Conservation (phyloP, 2,113 vertebrate genomes). For the Genyomyrus donnyi region DNA sequence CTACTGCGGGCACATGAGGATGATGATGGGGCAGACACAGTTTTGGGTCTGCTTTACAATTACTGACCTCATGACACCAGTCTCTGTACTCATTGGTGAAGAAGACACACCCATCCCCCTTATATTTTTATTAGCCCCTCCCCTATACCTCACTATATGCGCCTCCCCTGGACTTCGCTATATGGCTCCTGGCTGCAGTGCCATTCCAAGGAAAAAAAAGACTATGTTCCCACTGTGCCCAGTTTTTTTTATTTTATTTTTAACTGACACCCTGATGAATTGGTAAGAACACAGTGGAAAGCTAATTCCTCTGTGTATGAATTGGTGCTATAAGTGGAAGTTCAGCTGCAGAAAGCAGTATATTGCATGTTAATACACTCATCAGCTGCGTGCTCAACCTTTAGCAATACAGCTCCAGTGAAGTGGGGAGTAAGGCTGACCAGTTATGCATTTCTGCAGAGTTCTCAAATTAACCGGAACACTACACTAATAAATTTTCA, state of each 20-base stretch:
- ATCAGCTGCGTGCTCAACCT: constrained; percentile 1
- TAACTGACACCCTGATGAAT: neutral
- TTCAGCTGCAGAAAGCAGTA: neutral
- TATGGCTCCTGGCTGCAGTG: neutral
- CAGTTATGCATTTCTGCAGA: neutral
- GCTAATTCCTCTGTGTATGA: neutral
- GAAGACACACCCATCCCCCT: neutral
- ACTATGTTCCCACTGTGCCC: neutral
- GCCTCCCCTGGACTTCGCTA: neutral
- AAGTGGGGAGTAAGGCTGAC: constrained; percentile 5
- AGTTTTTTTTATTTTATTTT: neutral
- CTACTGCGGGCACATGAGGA: neutral
- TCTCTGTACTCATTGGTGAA: neutral
- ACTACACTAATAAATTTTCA: constrained; percentile 7
- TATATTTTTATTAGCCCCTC: neutral
- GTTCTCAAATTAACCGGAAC: constrained; percentile 24
- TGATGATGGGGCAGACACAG: neutral
- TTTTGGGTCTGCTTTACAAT: neutral
- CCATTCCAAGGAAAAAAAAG: neutral
- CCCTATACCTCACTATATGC: neutral
- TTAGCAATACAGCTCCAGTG: constrained; percentile 8
- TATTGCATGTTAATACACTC: neutral
- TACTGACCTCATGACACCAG: neutral
- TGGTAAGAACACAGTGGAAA: neutral
- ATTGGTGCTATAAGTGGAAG: neutral